Evolutionary conservation across 2,888 invertebrate genomes (phyloP).

Genomic region (Chrysolina americana): DNA sequence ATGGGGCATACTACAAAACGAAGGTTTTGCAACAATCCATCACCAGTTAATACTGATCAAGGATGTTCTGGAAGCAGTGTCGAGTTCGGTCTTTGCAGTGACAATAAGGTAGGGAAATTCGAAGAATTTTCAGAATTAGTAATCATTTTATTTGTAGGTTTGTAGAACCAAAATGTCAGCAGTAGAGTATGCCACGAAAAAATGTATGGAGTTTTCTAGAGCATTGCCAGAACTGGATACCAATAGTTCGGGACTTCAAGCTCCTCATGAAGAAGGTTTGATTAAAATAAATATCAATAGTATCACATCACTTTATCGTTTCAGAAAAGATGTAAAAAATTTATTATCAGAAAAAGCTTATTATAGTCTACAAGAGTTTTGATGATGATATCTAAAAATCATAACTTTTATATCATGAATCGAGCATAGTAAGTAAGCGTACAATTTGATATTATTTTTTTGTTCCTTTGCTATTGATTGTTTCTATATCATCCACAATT

Average conservation of each 20-base stretch:
- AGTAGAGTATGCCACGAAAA: conserved; percentile 75
- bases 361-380: too few relatives aligned
- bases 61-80: conserved; percentile 77
- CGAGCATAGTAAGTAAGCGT: too few relatives aligned
- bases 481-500: too few relatives aligned
- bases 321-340: too few relatives aligned
- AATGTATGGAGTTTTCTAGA: conserved; percentile 77
- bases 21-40: conserved; percentile 73
- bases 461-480: too few relatives aligned
- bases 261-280: conserved; percentile 78
- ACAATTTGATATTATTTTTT: too few relatives aligned
- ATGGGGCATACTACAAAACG: conserved; percentile 75
- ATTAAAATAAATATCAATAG: too few relatives aligned
- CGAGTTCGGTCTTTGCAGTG: conserved; percentile 79
- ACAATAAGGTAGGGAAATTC: conserved; percentile 71
- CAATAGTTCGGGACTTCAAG: conserved; percentile 80
- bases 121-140: conserved; percentile 15
- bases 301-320: too few relatives aligned
- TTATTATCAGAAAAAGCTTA: too few relatives aligned
- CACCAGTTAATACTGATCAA: conserved; percentile 70
- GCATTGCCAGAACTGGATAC: conserved; percentile 76
- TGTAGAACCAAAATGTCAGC: conserved; percentile 72
- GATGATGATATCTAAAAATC: too few relatives aligned
- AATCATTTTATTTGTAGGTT: conserved; percentile 58
- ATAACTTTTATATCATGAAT: too few relatives aligned